Conservation (phyloP, 1,140 invertebrate genomes). For the Pseudachorutes palmiensis region DNA sequence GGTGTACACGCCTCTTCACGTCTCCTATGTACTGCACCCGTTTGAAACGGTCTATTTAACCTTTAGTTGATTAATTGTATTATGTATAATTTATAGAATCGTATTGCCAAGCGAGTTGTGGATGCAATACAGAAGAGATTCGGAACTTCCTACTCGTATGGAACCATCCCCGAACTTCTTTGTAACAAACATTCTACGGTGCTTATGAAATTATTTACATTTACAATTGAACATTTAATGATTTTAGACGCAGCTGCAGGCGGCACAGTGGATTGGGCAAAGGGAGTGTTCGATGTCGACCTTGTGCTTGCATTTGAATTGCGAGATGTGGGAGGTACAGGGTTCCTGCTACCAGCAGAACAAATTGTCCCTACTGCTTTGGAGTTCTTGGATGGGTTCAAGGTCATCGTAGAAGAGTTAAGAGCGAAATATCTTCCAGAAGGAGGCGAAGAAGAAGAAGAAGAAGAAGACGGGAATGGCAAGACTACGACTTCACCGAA, state of each 20-base stretch:
- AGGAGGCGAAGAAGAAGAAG: neutral
- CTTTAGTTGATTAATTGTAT: too few species aligned
- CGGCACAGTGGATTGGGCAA: neutral
- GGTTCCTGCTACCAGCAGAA: neutral
- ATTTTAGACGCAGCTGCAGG: neutral
- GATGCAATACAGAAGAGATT: constrained; percentile 55
- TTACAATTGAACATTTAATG: neutral
- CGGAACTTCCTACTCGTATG: constrained; percentile 63
- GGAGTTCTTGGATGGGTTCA: neutral
- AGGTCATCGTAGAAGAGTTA: neutral
- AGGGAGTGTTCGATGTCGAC: neutral
- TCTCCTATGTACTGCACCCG: too few species aligned
- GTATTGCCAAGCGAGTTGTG: constrained; percentile 57
- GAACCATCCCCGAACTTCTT: constrained; percentile 60
- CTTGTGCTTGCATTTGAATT: neutral
- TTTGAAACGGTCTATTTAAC: too few species aligned
- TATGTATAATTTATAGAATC: too few species aligned
- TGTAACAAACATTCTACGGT: constrained; percentile 66
- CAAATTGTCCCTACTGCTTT: neutral
- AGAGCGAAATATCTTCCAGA: neutral
- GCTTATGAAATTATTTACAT: neutral
- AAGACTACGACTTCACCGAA: too few species aligned
- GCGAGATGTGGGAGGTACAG: neutral
- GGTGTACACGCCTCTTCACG: too few species aligned
- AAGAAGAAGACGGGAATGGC: too few species aligned